Evolutionary conservation across 2,888 invertebrate species (phyloP).

Genomic region (Quadriops clusia): DNA sequence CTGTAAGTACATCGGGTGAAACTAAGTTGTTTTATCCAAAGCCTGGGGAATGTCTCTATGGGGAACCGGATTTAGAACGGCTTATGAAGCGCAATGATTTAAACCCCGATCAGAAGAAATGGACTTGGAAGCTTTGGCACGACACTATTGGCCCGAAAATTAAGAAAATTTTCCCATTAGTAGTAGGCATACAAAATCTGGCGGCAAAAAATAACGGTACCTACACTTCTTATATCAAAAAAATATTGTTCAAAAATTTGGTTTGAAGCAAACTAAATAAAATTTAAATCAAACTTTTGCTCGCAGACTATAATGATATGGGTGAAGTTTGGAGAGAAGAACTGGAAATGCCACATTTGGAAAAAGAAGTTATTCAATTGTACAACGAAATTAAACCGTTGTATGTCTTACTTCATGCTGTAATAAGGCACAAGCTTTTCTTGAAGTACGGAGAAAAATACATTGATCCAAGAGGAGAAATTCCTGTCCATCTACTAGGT

Average conservation of each 20-base stretch:
- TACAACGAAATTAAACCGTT: slow-evolving; percentile 49
- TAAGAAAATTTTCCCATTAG: slow-evolving; percentile 40
- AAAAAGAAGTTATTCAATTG: slow-evolving; percentile 39
- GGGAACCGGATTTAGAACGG: slow-evolving; percentile 50
- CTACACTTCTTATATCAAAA: no score
- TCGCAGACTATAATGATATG: slow-evolving; percentile 49
- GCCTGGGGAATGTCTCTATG: slow-evolving; percentile 40
- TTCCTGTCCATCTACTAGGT: slow-evolving; percentile 62
- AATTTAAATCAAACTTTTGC: slow-evolving; percentile 6
- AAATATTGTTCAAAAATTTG: neutral
- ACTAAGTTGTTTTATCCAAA: slow-evolving; percentile 20
- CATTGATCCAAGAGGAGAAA: slow-evolving; percentile 43
- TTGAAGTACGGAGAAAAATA: slow-evolving; percentile 42
- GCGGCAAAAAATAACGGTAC: slow-evolving; percentile 55
- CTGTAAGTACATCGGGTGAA: slow-evolving; percentile 13
- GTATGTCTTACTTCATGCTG: slow-evolving; percentile 60
- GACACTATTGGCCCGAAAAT: slow-evolving; percentile 47
- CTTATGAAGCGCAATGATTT: slow-evolving; percentile 40
- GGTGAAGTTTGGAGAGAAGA: slow-evolving; percentile 55
- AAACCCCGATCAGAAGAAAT: slow-evolving; percentile 27
- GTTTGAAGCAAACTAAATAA: neutral
- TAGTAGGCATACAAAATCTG: slow-evolving; percentile 47
- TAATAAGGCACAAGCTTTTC: slow-evolving; percentile 50
- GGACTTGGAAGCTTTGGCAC: slow-evolving; percentile 59
- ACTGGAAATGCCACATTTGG: slow-evolving; percentile 48